phyloP scores from a whole-genome alignment of 2,888 invertebrate genomes.

The Cartodere bifasciata region DNA sequence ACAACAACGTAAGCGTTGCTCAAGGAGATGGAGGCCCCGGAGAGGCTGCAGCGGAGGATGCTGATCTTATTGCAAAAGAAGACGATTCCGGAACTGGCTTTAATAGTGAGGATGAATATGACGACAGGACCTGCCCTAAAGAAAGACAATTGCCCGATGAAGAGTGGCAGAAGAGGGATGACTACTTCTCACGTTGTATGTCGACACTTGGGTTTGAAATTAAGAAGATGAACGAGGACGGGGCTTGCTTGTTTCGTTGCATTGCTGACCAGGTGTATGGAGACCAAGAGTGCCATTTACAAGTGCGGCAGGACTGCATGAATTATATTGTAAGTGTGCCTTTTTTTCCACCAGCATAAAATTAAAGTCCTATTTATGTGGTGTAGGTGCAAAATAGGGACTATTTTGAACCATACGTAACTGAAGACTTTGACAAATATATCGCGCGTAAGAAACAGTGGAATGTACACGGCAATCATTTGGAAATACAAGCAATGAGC shows the following conservation, averaged over 20 bases:
- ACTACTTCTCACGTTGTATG: constrained; percentile 35
- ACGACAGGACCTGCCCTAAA: constrained; percentile 22
- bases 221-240: constrained; percentile 77
- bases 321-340: constrained; percentile 66
- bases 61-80: constrained; percentile 26
- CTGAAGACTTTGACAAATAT: constrained; percentile 77
- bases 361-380: background rate
- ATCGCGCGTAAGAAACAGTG: constrained; percentile 67
- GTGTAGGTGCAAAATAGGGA: constrained; percentile 68
- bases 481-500: constrained; percentile 83
- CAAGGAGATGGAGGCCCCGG: constrained; percentile 20
- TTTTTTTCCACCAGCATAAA: constrained; percentile 1
- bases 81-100: constrained; percentile 34
- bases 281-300: constrained; percentile 78
- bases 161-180: constrained; percentile 33
- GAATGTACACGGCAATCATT: constrained; percentile 78
- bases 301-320: constrained; percentile 74
- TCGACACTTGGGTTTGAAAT: constrained; percentile 64
- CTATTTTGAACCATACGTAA: constrained; percentile 78
- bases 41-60: constrained; percentile 25
- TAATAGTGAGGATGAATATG: constrained; percentile 36
- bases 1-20: constrained; percentile 18
- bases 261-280: constrained; percentile 85
- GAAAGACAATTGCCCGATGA: constrained; percentile 29
- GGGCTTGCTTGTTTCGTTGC: constrained; percentile 78